A percentile compares a stretch with the other conserved stretches of the same genome.
phyloP scores from a whole-genome alignment of 1,140 invertebrate genomes.

The Phymastichus coffea region DNA sequence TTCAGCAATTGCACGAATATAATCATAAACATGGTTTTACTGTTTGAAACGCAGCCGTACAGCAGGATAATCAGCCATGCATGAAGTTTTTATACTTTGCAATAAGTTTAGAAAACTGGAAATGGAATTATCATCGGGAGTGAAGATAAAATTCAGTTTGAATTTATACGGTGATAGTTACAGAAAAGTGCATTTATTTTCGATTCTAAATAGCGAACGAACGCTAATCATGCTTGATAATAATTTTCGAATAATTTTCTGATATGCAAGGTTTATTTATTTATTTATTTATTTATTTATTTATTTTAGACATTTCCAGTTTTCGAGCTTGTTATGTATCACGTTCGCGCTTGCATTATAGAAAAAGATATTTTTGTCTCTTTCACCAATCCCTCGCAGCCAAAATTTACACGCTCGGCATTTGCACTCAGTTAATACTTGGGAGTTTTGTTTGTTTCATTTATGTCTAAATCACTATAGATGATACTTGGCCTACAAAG shows the following conservation, averaged over 20 bases:
- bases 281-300: conserved; percentile 31
- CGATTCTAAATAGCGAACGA: no score
- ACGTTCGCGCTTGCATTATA: conserved; percentile 35
- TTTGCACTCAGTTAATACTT: conserved; percentile 30
- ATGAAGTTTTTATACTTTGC: conserved; percentile 36
- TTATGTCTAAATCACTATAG: no score
- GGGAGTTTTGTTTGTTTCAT: conserved; percentile 32
- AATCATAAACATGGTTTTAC: background rate
- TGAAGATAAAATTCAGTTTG: background rate
- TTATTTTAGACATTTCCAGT: conserved; percentile 42
- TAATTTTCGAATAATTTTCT: conserved; percentile 42
- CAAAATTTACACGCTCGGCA: conserved; percentile 32
- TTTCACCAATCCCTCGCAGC: conserved; percentile 27
- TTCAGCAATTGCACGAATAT: background rate
- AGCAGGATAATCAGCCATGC: conserved; percentile 32
- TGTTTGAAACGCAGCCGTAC: conserved; percentile 4
- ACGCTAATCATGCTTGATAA: conserved; percentile 16
- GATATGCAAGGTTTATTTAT: conserved; percentile 43
- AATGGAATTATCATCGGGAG: conserved; percentile 43
- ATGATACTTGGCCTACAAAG: no score
- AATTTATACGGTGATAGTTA: no score
- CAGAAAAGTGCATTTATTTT: no score
- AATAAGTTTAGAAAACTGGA: conserved; percentile 49
- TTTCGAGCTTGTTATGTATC: conserved; percentile 37
- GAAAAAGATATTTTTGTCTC: conserved; percentile 46